These are phyloP conservation scores for Nematopogon swammerdamellus DNA, from an alignment of 2,888 invertebrate genomes.

Conservation along the genomic window DNA sequence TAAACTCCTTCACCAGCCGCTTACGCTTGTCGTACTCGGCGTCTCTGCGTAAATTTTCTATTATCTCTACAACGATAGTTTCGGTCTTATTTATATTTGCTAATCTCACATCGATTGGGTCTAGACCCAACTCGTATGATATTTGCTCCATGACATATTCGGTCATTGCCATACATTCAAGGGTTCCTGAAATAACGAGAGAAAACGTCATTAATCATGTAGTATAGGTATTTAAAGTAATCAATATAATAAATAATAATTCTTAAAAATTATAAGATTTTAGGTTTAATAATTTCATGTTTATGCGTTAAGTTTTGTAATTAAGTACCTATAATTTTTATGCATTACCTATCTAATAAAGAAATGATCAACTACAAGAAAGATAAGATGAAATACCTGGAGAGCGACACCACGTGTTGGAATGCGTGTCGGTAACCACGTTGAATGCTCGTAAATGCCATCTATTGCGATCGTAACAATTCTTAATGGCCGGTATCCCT, in stretches of 20 bases:
- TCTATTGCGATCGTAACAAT: constrained; percentile 53
- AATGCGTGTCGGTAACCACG: constrained; percentile 63
- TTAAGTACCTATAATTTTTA: too few relatives aligned
- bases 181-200: constrained; percentile 36
- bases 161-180: constrained; percentile 52
- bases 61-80: constrained; percentile 32
- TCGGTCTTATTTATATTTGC: constrained; percentile 36
- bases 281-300: too few relatives aligned
- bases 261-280: too few relatives aligned
- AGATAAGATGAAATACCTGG: too few relatives aligned
- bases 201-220: too few relatives aligned
- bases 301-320: too few relatives aligned
- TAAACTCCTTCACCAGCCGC: constrained; percentile 46
- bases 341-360: too few relatives aligned
- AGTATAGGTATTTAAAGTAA: too few relatives aligned
- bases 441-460: constrained; percentile 53
- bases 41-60: constrained; percentile 45
- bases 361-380: too few relatives aligned
- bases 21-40: constrained; percentile 49
- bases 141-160: constrained; percentile 66
- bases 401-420: constrained; percentile 68
- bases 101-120: constrained; percentile 52
- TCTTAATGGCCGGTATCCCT: constrained; percentile 31
- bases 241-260: constrained; percentile 1
- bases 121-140: constrained; percentile 42